Evolutionary conservation across 2,797 vertebrate genomes (phyloP), one percentile per base, ranked within the genome.

Genomic region (Danio kyathit): DNA sequence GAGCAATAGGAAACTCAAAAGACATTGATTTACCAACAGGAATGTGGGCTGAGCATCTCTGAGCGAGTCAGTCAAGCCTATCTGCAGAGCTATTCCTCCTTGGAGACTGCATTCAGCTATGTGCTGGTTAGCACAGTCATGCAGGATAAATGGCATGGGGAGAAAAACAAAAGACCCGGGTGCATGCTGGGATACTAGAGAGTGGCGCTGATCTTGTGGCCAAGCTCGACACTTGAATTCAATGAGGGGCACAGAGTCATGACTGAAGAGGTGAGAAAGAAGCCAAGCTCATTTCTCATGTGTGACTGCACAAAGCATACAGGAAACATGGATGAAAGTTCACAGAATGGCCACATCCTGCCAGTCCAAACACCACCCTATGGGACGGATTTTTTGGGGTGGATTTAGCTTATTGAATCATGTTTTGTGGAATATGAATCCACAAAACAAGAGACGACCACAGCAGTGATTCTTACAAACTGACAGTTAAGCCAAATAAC

Each of bases 281-380:
- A 73, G 63, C 29, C 54, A 57, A 69, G 14, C 82, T 80, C 41
- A 73, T 73, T 80, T 80, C 69, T 54, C 67, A 73, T 73, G 69
- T 80, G 78, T 44, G 69, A 72, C 67, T 57, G 51, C 54, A 69
- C 80, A 70, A 57, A 76, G 78, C 29, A 16, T 41, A 59, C 82
- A 84, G 86, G 84, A 84, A 85, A 82, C 77, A 38, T 52, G 79
- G 72, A 82, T 77, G 51, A 86, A 83, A 72, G 84, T 79, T 83
- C 60, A 82, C 65, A 76, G 57, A 81, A 74, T 51, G 52, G 81
- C 57, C 60, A 83, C 57, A 79, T 87, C 84, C 86, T 82, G 81
- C 49, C 51, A 46, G 66, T 61, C 43, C 46, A 51, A 41, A 7
- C 76, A 4, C 19, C 81, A 69, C 60, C 63, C 56, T 40, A 44